A percentile compares a stretch with the other conserved stretches of the same genome.
phyloP scores from a whole-genome alignment of 2,888 invertebrate genomes.

The Zaprionus obscuricornis region DNA sequence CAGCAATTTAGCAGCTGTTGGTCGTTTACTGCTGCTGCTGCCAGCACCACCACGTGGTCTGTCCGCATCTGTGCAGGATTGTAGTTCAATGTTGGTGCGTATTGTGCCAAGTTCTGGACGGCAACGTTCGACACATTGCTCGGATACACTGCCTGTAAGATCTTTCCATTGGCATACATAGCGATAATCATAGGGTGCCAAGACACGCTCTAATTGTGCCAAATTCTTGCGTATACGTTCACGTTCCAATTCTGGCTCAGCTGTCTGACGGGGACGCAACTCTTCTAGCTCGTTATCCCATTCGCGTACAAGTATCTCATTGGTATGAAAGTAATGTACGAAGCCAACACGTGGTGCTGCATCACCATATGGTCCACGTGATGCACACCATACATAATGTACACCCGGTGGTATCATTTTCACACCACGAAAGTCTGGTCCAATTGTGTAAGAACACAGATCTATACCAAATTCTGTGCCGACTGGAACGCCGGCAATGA shows the following conservation, averaged over 20 bases:
- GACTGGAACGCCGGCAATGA: conserved; percentile 93
- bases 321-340: conserved; percentile 91
- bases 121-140: conserved; percentile 87
- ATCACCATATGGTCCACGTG: conserved; percentile 85
- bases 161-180: conserved; percentile 93
- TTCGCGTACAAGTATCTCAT: conserved; percentile 93
- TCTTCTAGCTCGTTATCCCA: conserved; percentile 94
- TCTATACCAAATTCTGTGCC: conserved; percentile 98
- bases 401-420: conserved; percentile 99
- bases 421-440: conserved; percentile 94
- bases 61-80: conserved; percentile 88
- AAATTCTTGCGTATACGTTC: conserved; percentile 79
- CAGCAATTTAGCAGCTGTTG: conserved; percentile 54
- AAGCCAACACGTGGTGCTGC: conserved; percentile 92
- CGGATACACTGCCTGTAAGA: conserved; percentile 86
- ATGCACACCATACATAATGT: conserved; percentile 93
- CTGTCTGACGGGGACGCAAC: conserved; percentile 83
- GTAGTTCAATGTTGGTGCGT: conserved; percentile 91
- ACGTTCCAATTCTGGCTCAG: conserved; percentile 83
- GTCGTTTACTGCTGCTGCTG: conserved; percentile 33
- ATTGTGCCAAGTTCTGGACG: conserved; percentile 90
- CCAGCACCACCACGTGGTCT: conserved; percentile 85
- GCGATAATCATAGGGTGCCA: conserved; percentile 97
- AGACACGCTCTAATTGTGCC: conserved; percentile 84
- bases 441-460: conserved; percentile 94